phyloP scores from a whole-genome alignment of 2,113 vertebrate genomes.

The Lophotis ruficrista region DNA sequence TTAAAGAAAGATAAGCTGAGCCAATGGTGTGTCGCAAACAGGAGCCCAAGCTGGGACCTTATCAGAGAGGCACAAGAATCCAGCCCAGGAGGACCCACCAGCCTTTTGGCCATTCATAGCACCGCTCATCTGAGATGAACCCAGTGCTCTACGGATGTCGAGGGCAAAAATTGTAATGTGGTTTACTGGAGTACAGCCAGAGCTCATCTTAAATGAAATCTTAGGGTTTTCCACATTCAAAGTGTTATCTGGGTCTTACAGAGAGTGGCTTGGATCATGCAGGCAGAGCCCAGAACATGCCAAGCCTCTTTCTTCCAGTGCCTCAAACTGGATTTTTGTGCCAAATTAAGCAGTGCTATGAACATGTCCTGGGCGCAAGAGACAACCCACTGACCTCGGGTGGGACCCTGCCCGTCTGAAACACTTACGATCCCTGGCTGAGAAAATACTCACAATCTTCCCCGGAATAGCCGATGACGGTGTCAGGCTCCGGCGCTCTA shows the following conservation, averaged over 20 bases:
- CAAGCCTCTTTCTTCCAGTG: neutral
- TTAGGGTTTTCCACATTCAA: neutral
- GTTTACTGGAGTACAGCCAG: neutral
- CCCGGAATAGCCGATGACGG: slow-evolving; percentile 88
- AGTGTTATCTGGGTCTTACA: neutral
- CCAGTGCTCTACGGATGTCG: fast-evolving
- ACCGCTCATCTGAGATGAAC: neutral
- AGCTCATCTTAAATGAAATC: neutral
- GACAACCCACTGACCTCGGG: neutral
- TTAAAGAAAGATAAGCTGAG: neutral
- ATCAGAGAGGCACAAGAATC: neutral
- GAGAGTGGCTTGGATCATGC: neutral
- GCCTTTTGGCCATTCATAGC: neutral
- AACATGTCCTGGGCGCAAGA: fast-evolving
- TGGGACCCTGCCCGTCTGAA: neutral
- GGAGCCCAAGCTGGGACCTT: neutral
- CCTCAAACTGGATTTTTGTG: neutral
- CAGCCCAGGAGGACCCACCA: neutral
- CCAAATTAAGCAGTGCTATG: neutral
- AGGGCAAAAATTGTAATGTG: neutral
- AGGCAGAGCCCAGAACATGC: neutral
- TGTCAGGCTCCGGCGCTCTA: slow-evolving; percentile 83
- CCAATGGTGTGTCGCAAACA: neutral
- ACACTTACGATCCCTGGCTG: neutral
- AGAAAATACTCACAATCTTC: slow-evolving; percentile 91